A percentile compares a stretch with the other conserved stretches of the same genome.
Evolutionary conservation across 2,113 vertebrate species (phyloP).

Genomic region (Alouatta palliata): DNA sequence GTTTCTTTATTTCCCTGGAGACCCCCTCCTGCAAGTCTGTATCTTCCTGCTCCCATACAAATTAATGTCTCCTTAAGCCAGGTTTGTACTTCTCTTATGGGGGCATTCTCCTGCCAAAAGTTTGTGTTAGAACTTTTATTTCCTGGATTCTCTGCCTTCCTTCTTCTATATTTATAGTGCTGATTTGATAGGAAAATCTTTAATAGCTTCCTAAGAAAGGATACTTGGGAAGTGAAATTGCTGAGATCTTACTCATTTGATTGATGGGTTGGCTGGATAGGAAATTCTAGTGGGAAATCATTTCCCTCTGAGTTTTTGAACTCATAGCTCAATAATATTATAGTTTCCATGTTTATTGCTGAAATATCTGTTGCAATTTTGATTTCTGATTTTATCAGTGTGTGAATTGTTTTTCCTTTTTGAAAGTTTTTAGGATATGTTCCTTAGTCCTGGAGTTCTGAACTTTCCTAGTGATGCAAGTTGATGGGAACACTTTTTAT

Average conservation of each 20-base stretch:
- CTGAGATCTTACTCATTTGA: background rate
- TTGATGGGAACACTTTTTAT: background rate
- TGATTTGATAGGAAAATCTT: background rate
- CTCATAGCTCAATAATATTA: background rate
- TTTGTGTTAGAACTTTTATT: background rate
- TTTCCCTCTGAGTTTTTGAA: background rate
- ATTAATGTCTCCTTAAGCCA: background rate
- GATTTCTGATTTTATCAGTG: background rate
- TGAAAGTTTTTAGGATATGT: background rate
- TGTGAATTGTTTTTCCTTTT: background rate
- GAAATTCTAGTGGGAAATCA: background rate
- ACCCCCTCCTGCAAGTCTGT: background rate
- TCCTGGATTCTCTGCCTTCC: background rate
- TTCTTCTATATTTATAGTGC: background rate
- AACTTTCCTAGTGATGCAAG: background rate
- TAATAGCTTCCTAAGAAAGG: background rate
- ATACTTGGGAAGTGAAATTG: background rate
- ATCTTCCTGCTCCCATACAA: background rate
- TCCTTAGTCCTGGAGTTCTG: background rate
- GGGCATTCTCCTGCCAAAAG: too few species aligned
- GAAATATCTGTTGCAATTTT: background rate
- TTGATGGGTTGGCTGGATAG: background rate
- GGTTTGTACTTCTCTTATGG: background rate
- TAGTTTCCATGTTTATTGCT: background rate
- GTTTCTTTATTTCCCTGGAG: background rate